Conservation (phyloP, 1,140 invertebrate genomes). For the Ctenoplectra terminalis region DNA sequence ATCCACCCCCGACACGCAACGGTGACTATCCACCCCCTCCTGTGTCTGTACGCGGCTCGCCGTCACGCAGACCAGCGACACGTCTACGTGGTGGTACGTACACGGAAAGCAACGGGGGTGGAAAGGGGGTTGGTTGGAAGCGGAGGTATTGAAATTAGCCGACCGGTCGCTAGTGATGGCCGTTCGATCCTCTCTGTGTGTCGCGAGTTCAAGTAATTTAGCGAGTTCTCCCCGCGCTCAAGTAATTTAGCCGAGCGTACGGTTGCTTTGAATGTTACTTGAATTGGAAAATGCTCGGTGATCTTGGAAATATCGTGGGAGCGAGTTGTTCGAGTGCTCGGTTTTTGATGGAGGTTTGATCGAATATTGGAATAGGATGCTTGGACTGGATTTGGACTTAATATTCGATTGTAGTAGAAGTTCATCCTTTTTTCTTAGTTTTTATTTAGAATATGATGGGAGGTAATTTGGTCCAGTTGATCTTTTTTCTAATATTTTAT, state of each 20-base stretch:
- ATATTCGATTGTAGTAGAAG: no score
- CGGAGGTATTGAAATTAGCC: conserved; percentile 76
- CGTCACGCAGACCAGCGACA: conserved; percentile 6
- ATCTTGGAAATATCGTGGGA: neutral
- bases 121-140: conserved; percentile 8
- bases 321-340: neutral
- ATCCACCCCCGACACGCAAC: conserved; percentile 60
- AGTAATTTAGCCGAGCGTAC: conserved; percentile 28
- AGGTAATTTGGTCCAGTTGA: no score
- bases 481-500: no score
- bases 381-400: no score
- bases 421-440: no score
- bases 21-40: conserved; percentile 40
- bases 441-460: no score
- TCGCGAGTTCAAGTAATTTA: conserved; percentile 54
- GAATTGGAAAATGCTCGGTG: neutral
- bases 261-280: neutral
- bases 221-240: conserved; percentile 29
- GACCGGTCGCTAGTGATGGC: conserved; percentile 59
- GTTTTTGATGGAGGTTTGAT: neutral
- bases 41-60: conserved; percentile 18
- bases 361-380: no score
- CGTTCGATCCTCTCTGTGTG: conserved; percentile 49
- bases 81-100: conserved; percentile 35
- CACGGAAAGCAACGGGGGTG: conserved; percentile 34